Base-by-base conservation (phyloP, 2,797 vertebrate species). In the Octomys mimax region DNA sequence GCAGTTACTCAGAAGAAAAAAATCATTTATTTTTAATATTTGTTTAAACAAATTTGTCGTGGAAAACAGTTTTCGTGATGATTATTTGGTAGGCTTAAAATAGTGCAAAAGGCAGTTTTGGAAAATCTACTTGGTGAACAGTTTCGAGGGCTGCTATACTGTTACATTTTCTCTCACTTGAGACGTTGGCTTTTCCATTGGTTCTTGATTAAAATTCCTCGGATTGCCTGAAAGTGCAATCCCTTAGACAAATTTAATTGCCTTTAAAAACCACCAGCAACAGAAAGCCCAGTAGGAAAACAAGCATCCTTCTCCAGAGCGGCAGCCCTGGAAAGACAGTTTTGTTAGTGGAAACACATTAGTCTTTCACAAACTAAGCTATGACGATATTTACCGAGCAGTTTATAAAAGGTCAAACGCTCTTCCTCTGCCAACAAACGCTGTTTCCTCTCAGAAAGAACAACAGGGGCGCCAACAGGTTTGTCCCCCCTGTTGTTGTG, bases 341-440 rank as follows among this genome's bases (percentile, higher is more conserved):
- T 97, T 97, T 96, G 96, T 98, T 97, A 94, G 93, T 70, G 11
- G 93, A 96, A 97, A 92, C 9, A 96, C 13, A 18, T 77, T 1
- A 13, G 92, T 92, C 86, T 88, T 97, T 90, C 90, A 95, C 62
- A 94, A 97, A 95, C 85, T 94, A 46, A 98, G 97, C 62, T 14
- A 95, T 0, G 0, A 91, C 0, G 71, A 33, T 87, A 39, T 96
- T 98, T 97, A 93, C 96, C 42, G 8, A 96, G 91, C 95, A 0
- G 54, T 89, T 91, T 90, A 77, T 61, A 12, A 96, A 97, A 97
- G 98, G 97, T 96, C 96, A 97, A 66, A 96, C 0, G 86, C 97
- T 96, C 92, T n/a, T 96, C 95, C 96, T 98, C 64, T 0, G 71
- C 93, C 81, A 88, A 96, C 57, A 85, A 97, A 95, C 22, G 73